Percentiles rank a stretch among this genome's conserved stretches.
phyloP scores from a whole-genome alignment of 2,797 vertebrate genomes.

The Philypnodon macrostomus region DNA sequence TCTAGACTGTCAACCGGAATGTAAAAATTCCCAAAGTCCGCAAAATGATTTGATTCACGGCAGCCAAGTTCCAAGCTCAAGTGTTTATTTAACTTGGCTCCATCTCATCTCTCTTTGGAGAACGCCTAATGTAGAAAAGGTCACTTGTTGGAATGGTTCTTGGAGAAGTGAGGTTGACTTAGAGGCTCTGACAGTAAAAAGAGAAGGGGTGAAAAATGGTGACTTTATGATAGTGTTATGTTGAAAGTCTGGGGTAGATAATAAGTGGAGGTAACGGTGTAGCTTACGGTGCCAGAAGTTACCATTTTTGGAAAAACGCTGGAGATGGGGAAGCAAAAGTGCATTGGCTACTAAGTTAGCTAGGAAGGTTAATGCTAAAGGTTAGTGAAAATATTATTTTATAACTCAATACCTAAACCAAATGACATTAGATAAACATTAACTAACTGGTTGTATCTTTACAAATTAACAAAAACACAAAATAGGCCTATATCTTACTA shows the following conservation, averaged over 20 bases:
- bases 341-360: not conserved
- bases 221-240: not conserved
- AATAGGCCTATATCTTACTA: too few species aligned
- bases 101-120: slow-evolving; percentile 68
- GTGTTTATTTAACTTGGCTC: slow-evolving; percentile 81
- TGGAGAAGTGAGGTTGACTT: slow-evolving; percentile 23
- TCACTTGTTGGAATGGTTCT: slow-evolving; percentile 61
- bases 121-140: slow-evolving; percentile 55
- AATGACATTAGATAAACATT: too few species aligned
- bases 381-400: too few species aligned
- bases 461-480: too few species aligned
- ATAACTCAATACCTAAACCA: too few species aligned
- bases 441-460: too few species aligned
- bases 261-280: not conserved
- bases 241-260: not conserved
- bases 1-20: slow-evolving; percentile 74
- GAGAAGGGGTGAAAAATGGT: not conserved
- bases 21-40: slow-evolving; percentile 66
- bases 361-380: not conserved
- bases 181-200: too few species aligned
- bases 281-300: not conserved
- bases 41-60: slow-evolving; percentile 52
- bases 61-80: slow-evolving; percentile 72
- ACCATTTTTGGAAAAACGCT: slow-evolving; percentile 3
- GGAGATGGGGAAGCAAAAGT: not conserved